Conservation (phyloP, 2,888 invertebrate species). For the Diaphora mendica region DNA sequence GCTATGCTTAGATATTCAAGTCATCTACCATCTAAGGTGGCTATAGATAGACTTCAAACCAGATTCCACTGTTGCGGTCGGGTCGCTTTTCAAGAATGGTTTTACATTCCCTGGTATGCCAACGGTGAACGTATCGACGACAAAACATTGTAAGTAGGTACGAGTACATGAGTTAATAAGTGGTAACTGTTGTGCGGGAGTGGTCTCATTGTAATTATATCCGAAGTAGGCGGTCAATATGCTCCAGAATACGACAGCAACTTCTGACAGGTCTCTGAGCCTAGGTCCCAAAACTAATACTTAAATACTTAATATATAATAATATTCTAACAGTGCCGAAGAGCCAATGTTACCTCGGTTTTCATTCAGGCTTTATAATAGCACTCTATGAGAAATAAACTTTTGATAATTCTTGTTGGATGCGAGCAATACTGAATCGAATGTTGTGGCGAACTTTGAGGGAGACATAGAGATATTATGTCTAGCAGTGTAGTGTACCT, state of each 20-base stretch:
- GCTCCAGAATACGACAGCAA: neutral
- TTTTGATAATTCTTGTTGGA: too few species aligned
- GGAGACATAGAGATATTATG: too few species aligned
- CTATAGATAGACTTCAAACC: conserved; percentile 87
- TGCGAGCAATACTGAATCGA: too few species aligned
- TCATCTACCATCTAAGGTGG: conserved; percentile 84
- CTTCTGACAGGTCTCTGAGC: neutral
- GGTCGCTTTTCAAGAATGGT: conserved; percentile 88
- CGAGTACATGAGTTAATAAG: neutral
- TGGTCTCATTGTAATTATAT: neutral
- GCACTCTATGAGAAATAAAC: too few species aligned
- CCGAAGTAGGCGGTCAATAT: neutral
- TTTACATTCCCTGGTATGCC: conserved; percentile 86
- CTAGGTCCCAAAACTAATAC: neutral
- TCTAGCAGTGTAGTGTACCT: too few species aligned
- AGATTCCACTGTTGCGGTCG: conserved; percentile 88
- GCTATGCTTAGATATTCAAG: conserved; percentile 86
- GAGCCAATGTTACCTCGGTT: neutral
- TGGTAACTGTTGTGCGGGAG: neutral
- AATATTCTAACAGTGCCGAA: neutral
- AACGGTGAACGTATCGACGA: conserved; percentile 59
- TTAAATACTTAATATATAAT: neutral
- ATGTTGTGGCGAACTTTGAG: too few species aligned
- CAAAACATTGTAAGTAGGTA: conserved; percentile 58
- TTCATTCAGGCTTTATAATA: neutral